A percentile compares a stretch with the other conserved stretches of the same genome.
These are phyloP conservation scores for Drosophila recens DNA, from an alignment of 2,888 invertebrate species.

Conservation along the genomic window DNA sequence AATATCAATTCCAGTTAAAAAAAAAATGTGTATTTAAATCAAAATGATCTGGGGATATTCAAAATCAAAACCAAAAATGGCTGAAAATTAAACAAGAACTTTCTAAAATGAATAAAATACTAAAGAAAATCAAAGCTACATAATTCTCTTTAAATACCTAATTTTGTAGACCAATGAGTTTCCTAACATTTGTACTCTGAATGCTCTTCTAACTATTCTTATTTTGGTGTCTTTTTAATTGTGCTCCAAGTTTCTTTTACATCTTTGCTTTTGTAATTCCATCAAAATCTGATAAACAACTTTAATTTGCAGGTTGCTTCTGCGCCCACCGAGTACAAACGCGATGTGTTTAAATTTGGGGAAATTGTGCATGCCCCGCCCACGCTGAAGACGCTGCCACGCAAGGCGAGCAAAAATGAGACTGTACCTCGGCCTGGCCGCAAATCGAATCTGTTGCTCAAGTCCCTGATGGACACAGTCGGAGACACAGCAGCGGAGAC, in stretches of 20 bases:
- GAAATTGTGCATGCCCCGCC: conserved; percentile 92
- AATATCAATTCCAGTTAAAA: too few relatives aligned
- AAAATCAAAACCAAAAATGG: too few relatives aligned
- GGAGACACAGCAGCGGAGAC: not conserved
- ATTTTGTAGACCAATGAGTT: too few relatives aligned
- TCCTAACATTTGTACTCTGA: too few relatives aligned
- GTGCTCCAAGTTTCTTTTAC: not conserved
- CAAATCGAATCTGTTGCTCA: conserved; percentile 85
- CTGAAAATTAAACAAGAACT: too few relatives aligned
- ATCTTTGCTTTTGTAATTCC: not conserved
- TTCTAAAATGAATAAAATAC: too few relatives aligned
- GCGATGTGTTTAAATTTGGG: conserved; percentile 90
- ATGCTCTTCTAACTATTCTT: too few relatives aligned
- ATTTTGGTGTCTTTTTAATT: not conserved
- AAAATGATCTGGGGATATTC: too few relatives aligned
- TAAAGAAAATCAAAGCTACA: not conserved
- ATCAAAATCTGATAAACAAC: not conserved
- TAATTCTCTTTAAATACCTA: not conserved
- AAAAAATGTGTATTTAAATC: too few relatives aligned
- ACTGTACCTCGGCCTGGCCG: conserved; percentile 85
- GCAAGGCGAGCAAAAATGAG: conserved; percentile 85
- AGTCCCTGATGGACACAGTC: conserved; percentile 85
- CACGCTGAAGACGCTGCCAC: conserved; percentile 86
- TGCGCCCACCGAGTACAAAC: conserved; percentile 85
- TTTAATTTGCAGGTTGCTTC: conserved; percentile 25